Conservation (phyloP, 1,140 invertebrate genomes). For the Bombus ignitus region DNA sequence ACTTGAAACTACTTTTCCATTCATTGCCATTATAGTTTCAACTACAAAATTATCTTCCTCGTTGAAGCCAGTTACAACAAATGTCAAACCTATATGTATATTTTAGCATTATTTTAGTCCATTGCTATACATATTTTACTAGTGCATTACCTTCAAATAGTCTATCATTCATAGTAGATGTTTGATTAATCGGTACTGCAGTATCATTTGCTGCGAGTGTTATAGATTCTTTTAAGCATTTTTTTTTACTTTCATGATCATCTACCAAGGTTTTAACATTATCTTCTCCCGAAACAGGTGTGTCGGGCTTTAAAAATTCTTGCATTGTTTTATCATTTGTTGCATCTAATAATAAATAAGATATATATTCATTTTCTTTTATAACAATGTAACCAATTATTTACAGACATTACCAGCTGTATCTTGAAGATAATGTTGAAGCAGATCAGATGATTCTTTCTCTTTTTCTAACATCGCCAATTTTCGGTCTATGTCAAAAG, state of each 20-base stretch:
- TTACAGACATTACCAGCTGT: slow-evolving; percentile 44
- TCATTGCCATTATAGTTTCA: slow-evolving; percentile 79
- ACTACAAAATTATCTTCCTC: slow-evolving; percentile 77
- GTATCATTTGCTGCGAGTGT: slow-evolving; percentile 30
- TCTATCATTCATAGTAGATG: slow-evolving; percentile 53
- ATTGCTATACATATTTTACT: neutral
- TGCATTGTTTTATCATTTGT: slow-evolving; percentile 48
- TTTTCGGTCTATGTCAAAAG: slow-evolving; percentile 66
- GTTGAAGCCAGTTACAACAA: slow-evolving; percentile 78
- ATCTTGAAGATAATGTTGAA: slow-evolving; percentile 74
- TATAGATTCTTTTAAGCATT: neutral
- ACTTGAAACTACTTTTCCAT: slow-evolving; percentile 80
- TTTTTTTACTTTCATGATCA: neutral
- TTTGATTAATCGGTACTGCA: slow-evolving; percentile 58
- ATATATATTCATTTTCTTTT: neutral
- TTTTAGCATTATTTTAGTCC: neutral
- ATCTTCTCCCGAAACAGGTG: neutral
- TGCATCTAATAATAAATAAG: slow-evolving; percentile 20
- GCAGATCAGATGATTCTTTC: slow-evolving; percentile 67
- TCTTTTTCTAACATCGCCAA: slow-evolving; percentile 18
- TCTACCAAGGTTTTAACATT: neutral
- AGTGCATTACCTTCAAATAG: slow-evolving; percentile 65
- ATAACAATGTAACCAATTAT: neutral
- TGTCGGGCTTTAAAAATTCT: slow-evolving; percentile 54
- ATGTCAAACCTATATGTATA: slow-evolving; percentile 76